Evolutionary conservation across 2,113 vertebrate species (phyloP).

Genomic region (Periophthalmodon schlosseri): DNA sequence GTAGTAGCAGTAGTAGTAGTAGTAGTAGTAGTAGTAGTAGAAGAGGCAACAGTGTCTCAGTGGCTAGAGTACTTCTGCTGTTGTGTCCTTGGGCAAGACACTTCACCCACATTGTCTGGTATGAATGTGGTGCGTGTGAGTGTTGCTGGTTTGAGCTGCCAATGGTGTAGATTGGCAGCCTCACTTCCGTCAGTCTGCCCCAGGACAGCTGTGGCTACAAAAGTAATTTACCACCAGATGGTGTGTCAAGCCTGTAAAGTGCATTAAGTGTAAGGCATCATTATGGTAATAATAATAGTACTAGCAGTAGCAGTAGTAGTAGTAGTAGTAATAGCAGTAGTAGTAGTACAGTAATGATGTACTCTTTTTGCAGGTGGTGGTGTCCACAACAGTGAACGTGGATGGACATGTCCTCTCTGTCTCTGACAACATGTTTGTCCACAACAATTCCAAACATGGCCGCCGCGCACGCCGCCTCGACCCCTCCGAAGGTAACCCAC

Average conservation of each 20-base stretch:
- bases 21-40: not conserved
- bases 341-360: not conserved
- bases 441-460: conserved; percentile 10
- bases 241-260: too few species aligned
- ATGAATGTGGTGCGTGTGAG: too few species aligned
- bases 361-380: not conserved
- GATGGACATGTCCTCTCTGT: conserved; percentile 4
- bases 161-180: too few species aligned
- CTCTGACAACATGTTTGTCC: conserved; percentile 11
- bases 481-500: conserved; percentile 1
- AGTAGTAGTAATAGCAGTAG: not conserved
- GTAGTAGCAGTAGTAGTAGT: too few species aligned
- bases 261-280: too few species aligned
- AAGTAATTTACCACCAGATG: too few species aligned
- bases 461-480: conserved; percentile 6
- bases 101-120: too few species aligned
- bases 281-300: not conserved
- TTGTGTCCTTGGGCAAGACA: too few species aligned
- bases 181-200: too few species aligned
- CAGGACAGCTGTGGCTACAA: too few species aligned
- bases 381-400: conserved; percentile 1
- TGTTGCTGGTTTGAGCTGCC: too few species aligned
- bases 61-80: too few species aligned
- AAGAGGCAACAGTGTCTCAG: not conserved
- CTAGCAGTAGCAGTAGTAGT: not conserved